phyloP scores from a whole-genome alignment of 1,140 invertebrate species.

The Sitophilus oryzae region DNA sequence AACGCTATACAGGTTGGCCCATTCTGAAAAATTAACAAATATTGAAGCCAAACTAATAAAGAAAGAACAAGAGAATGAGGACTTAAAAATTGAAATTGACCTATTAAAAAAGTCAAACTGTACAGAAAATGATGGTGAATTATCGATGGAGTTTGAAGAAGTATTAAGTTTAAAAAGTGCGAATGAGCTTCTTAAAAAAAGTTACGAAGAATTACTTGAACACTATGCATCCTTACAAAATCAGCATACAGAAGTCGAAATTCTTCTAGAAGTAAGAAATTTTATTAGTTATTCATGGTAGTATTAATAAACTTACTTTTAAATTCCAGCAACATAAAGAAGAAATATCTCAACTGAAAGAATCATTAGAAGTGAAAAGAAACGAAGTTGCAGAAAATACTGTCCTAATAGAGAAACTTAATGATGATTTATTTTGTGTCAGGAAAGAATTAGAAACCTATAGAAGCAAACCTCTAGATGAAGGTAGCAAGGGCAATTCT shows the following conservation, averaged over 20 bases:
- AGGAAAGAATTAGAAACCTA: slow-evolving; percentile 29
- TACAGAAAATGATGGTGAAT: not conserved
- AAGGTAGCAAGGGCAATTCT: slow-evolving; percentile 34
- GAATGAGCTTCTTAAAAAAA: not conserved
- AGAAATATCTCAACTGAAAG: slow-evolving; percentile 21
- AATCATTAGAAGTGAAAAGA: slow-evolving; percentile 24
- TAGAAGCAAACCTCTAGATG: slow-evolving; percentile 30
- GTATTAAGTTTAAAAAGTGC: not conserved
- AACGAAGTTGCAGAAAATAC: slow-evolving; percentile 28
- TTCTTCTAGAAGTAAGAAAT: not conserved
- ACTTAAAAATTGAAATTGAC: not conserved
- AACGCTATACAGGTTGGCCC: not conserved
- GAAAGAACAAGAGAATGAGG: not conserved
- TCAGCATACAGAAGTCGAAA: not conserved
- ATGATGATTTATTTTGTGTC: slow-evolving; percentile 28
- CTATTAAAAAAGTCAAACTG: not conserved
- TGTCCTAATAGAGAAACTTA: slow-evolving; percentile 23
- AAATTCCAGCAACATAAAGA: slow-evolving; percentile 13
- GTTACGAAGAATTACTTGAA: not conserved
- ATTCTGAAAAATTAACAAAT: not conserved
- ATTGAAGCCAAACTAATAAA: not conserved
- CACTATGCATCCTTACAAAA: not conserved
- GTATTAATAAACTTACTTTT: not conserved
- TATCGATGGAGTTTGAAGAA: not conserved
- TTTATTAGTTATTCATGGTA: not conserved